Conservation (phyloP, 2,797 vertebrate genomes). For the Tenualosa thibaudeaui region DNA sequence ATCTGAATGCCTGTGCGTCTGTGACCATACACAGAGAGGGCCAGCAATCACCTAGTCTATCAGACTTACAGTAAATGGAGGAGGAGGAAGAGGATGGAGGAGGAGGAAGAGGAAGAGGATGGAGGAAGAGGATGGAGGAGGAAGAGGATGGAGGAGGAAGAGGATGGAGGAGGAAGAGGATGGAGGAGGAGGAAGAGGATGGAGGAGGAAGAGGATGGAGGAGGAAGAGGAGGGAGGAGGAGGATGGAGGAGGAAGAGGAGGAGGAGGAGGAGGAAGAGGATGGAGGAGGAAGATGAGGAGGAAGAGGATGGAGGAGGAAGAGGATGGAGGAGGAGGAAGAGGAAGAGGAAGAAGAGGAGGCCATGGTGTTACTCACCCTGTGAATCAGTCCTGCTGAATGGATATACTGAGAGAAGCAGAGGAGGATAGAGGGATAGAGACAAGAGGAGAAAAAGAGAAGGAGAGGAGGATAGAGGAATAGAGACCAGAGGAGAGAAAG, state of each 20-base stretch:
- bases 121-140: not conserved
- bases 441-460: constrained; percentile 34
- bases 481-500: not conserved
- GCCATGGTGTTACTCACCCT: constrained; percentile 79
- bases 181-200: too few species aligned
- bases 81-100: too few species aligned
- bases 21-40: too few species aligned
- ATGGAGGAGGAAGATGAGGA: not conserved
- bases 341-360: not conserved
- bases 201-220: too few species aligned
- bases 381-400: constrained; percentile 96
- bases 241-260: too few species aligned
- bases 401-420: constrained; percentile 86
- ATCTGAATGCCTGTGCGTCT: too few species aligned
- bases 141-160: constrained; percentile 23
- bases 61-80: too few species aligned
- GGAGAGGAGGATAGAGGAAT: constrained; percentile 28
- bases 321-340: not conserved
- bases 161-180: not conserved
- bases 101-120: not conserved
- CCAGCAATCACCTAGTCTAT: too few species aligned
- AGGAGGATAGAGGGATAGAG: not conserved
- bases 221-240: too few species aligned
- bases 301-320: too few species aligned
- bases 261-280: too few species aligned